Percentiles rank a stretch among this genome's conserved stretches.
Evolutionary conservation across 1,140 invertebrate genomes (phyloP).

Genomic region (Anadara kagoshimensis): DNA sequence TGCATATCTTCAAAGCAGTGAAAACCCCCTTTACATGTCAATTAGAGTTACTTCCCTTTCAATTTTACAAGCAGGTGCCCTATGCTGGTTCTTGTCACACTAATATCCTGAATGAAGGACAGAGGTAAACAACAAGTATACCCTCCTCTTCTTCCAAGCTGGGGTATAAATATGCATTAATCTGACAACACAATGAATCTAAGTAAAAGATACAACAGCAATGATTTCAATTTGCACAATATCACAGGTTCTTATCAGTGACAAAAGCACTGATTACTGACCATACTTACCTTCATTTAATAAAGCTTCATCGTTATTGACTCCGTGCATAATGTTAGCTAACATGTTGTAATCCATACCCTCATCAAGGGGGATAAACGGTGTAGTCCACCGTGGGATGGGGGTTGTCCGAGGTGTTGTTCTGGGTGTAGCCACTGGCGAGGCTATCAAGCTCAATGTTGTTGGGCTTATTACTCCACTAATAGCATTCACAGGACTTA

Average conservation of each 20-base stretch:
- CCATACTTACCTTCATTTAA: constrained; percentile 13
- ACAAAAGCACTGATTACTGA: not conserved
- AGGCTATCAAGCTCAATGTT: constrained; percentile 90
- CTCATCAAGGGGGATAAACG: constrained; percentile 91
- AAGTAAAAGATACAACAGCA: too few relatives aligned
- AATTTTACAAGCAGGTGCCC: too few relatives aligned
- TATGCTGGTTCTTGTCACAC: too few relatives aligned
- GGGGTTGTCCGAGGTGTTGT: constrained; percentile 79
- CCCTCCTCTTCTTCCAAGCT: too few relatives aligned
- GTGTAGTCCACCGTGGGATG: constrained; percentile 88
- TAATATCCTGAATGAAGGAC: too few relatives aligned
- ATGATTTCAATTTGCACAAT: not conserved
- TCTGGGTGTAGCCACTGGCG: constrained; percentile 83
- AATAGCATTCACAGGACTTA: constrained; percentile 81
- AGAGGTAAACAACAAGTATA: too few relatives aligned
- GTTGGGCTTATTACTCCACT: constrained; percentile 91
- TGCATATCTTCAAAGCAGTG: not conserved
- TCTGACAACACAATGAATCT: too few relatives aligned
- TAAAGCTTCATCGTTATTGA: constrained; percentile 64
- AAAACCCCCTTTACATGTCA: too few relatives aligned
- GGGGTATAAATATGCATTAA: not conserved
- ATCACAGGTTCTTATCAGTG: not conserved
- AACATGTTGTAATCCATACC: constrained; percentile 86
- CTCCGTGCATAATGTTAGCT: constrained; percentile 82
- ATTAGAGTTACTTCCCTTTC: too few relatives aligned